These are phyloP conservation scores for Spinus olivaceus DNA, from an alignment of 2,797 vertebrate species.

Conservation along the genomic window DNA sequence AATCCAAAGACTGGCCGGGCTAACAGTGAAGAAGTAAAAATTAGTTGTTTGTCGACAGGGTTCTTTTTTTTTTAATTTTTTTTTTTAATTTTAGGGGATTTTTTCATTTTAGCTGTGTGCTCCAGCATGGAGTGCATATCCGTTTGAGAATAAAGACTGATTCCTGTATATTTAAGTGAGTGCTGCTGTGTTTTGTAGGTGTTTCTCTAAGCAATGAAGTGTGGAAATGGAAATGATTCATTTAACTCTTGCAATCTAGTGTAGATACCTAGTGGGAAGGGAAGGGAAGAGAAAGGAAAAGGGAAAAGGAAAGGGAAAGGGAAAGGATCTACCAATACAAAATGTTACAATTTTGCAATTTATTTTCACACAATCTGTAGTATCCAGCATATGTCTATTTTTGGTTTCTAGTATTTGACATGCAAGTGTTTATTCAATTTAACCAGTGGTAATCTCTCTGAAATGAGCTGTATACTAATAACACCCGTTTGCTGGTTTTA, in stretches of 20 bases:
- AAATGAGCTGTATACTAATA: not conserved
- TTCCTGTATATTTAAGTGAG: not conserved
- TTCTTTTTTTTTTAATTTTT: not conserved
- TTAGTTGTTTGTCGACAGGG: not conserved
- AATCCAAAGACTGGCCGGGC: not conserved
- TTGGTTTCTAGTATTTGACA: not conserved
- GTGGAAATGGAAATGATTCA: not conserved
- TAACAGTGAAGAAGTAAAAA: not conserved
- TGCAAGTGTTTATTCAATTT: not conserved
- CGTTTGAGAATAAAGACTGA: not conserved
- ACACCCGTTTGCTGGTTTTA: not conserved
- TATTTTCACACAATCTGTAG: not conserved
- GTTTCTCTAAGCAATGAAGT: not conserved
- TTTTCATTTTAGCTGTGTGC: not conserved
- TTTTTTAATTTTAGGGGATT: not conserved
- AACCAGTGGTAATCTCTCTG: not conserved
- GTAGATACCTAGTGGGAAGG: not conserved
- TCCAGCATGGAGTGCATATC: not conserved
- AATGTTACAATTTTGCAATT: not conserved
- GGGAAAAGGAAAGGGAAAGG: too few species aligned
- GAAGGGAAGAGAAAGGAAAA: not conserved
- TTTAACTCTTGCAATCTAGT: not conserved
- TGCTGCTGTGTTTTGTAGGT: not conserved
- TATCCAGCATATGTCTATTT: not conserved
- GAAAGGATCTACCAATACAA: not conserved